Evolutionary conservation across 2,113 vertebrate species (phyloP), one percentile per base, ranked within the genome.

Genomic region (Trachemys scripta): DNA sequence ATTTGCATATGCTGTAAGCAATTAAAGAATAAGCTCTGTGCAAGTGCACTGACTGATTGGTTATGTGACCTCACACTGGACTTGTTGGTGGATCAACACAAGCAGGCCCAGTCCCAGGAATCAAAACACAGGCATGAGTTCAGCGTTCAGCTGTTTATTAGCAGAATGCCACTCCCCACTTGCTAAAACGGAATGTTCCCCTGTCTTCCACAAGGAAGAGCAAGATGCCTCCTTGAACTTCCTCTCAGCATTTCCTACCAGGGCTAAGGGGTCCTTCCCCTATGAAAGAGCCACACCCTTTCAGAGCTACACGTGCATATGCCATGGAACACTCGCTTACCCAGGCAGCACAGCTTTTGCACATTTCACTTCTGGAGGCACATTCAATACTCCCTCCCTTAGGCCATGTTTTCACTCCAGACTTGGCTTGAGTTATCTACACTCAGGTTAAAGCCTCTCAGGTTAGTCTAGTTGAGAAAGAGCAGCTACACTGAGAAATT

Each of bases 81-180:
- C 19, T 72, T 38, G n/a, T n/a, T 38, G 17, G 9, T 38, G 19
- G 65, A 19, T 38, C 19, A 20, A 72, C 35, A 10, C 65, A 72
- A 22, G n/a, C 27, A 62, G 11, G 27, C 57, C 57, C 19, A 22
- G 3, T 22, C 35, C 20, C 10, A 22, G n/a, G 16, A 38, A 38
- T 22, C n/a, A 72, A 72, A 72, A 20, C n/a, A n/a, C 45, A 85
- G 59, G 10, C 51, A 10, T 2, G 35, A 4, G 14, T 54, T 27
- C 0, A 0, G 25, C 49, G 14, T 0, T 0, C 50, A n/a, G 3
- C 72, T 80, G 27, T 17, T 8, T 72, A 69, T n/a, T 69, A 38
- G 57, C 27, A 31, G 57, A 59, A 72, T 72, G n/a, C 24, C 6
- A 13, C 25, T 84, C 50, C 10, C 25, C 1, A 20, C 35, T n/a